Percentiles rank a stretch among this genome's conserved stretches.
These are phyloP conservation scores for Alexandromys fortis DNA, from an alignment of 2,113 vertebrate genomes.

Conservation along the genomic window DNA sequence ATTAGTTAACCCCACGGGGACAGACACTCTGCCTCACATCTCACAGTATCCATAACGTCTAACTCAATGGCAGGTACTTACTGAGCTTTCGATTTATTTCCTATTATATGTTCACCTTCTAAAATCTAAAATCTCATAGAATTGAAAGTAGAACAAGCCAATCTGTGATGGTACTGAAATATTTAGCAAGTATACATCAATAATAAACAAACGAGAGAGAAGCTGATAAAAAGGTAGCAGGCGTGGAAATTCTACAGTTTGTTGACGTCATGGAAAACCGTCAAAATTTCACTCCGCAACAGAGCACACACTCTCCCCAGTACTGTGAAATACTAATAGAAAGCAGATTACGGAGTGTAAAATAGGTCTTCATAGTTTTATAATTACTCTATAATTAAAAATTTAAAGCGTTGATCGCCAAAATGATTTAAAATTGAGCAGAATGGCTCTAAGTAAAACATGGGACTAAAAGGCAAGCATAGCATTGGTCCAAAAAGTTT, in stretches of 20 bases:
- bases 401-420: neutral
- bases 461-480: neutral
- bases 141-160: neutral
- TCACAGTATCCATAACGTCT: neutral
- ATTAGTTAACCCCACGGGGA: neutral
- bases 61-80: neutral
- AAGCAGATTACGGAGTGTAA: neutral
- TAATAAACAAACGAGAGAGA: neutral
- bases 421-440: conserved; percentile 36
- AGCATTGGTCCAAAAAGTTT: neutral
- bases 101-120: neutral
- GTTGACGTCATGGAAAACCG: neutral
- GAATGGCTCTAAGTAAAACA: conserved; percentile 1
- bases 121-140: neutral
- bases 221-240: neutral
- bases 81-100: neutral
- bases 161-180: neutral
- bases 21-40: neutral
- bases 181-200: neutral
- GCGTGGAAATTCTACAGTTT: neutral
- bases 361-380: neutral
- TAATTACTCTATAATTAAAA: neutral
- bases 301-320: neutral
- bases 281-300: neutral
- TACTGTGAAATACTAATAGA: neutral